Evolutionary conservation across 1,140 invertebrate genomes (phyloP).

Genomic region (Drosophila gunungcola): DNA sequence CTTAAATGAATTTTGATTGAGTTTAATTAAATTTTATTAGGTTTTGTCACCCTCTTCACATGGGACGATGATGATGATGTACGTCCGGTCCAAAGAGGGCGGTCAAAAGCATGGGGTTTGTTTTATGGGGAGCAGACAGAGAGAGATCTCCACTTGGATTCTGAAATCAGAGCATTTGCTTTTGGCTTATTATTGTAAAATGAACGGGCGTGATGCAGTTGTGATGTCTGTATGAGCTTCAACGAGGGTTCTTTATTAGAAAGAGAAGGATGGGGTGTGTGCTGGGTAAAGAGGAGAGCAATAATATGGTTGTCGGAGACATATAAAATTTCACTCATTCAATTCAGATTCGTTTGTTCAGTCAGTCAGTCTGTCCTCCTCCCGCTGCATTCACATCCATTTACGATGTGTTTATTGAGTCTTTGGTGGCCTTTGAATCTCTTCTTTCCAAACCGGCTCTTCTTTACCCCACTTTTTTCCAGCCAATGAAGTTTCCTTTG

Average conservation of each 20-base stretch:
- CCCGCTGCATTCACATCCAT: slow-evolving; percentile 54
- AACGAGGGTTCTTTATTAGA: slow-evolving; percentile 13
- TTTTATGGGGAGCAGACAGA: slow-evolving; percentile 1
- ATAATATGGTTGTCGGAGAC: background rate
- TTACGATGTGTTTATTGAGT: slow-evolving; percentile 72
- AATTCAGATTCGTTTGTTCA: slow-evolving; percentile 61
- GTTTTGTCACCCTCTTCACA: slow-evolving; percentile 77
- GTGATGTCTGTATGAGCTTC: slow-evolving; percentile 23
- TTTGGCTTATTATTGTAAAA: slow-evolving; percentile 66
- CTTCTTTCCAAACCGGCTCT: slow-evolving; percentile 23
- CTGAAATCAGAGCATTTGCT: slow-evolving; percentile 73
- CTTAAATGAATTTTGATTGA: slow-evolving; percentile 83
- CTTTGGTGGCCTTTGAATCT: slow-evolving; percentile 67
- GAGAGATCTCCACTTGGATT: slow-evolving; percentile 13
- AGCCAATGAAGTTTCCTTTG: slow-evolving; percentile 50
- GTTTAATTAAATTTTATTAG: slow-evolving; percentile 84
- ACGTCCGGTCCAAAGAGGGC: slow-evolving; percentile 50
- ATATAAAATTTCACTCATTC: slow-evolving; percentile 73
- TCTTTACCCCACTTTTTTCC: background rate
- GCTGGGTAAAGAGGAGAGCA: background rate
- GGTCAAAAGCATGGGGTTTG: slow-evolving; percentile 3
- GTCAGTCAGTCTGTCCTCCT: slow-evolving; percentile 1
- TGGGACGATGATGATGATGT: slow-evolving; percentile 46
- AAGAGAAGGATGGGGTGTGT: background rate
- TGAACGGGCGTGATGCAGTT: slow-evolving; percentile 49